Evolutionary conservation across 2,113 vertebrate genomes (phyloP).

Genomic region (Orthonyx spaldingii): DNA sequence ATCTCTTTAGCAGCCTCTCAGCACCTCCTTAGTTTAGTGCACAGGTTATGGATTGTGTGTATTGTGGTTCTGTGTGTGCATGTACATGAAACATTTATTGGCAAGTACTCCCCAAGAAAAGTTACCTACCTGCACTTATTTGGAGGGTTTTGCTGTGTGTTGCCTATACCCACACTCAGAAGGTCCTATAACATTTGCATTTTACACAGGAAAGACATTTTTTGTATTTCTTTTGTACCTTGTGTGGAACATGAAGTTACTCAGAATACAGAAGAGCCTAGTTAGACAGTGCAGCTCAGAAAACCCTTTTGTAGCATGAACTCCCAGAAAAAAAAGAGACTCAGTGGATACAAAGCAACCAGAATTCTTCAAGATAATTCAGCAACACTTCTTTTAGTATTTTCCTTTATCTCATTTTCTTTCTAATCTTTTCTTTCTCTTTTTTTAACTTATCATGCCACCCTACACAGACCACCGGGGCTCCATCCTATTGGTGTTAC

Average conservation of each 20-base stretch:
- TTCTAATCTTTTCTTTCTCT: background rate
- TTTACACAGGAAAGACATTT: background rate
- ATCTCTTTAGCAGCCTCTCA: background rate
- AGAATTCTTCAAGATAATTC: background rate
- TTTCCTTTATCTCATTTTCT: background rate
- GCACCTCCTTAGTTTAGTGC: background rate
- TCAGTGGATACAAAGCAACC: background rate
- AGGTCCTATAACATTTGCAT: background rate
- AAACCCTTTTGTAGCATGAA: background rate
- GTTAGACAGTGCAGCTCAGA: background rate
- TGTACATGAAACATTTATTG: rapidly evolving
- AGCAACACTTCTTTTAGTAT: background rate
- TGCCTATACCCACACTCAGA: background rate
- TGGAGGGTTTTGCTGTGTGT: background rate
- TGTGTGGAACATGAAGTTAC: background rate
- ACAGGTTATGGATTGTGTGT: background rate
- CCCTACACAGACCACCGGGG: background rate
- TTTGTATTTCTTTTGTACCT: background rate
- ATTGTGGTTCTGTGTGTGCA: background rate
- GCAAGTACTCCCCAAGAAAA: background rate
- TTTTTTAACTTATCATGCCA: background rate
- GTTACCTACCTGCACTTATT: background rate
- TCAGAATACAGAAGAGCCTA: background rate
- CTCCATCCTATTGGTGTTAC: background rate
- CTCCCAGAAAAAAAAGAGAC: background rate